Conservation (phyloP, 2,888 invertebrate species). For the Drosophila greeni region DNA sequence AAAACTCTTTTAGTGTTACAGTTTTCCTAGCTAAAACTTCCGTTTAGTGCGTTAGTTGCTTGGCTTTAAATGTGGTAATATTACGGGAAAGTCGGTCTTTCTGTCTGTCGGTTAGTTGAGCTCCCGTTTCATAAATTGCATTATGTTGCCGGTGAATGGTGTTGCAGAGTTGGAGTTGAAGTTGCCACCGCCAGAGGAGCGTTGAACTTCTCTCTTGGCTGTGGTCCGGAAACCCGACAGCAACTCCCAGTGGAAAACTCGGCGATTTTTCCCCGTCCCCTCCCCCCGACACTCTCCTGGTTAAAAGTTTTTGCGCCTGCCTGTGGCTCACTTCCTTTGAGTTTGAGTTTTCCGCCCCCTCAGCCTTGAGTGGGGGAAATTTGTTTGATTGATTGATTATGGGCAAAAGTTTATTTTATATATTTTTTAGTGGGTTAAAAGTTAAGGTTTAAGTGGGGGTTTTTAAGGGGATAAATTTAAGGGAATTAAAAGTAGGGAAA, state of each 20-base stretch:
- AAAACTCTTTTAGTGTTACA: too few relatives aligned
- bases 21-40: conserved; percentile 17
- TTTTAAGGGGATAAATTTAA: background rate
- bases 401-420: background rate
- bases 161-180: conserved; percentile 1
- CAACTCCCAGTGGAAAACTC: conserved; percentile 32
- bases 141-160: conserved; percentile 36
- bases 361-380: background rate
- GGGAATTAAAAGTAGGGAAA: background rate
- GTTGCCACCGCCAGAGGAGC: conserved; percentile 38
- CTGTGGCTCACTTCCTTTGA: conserved; percentile 26
- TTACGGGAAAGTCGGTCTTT: conserved; percentile 3
- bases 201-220: conserved; percentile 51
- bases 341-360: background rate
- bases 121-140: conserved; percentile 62
- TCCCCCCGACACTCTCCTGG: background rate
- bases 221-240: conserved; percentile 50
- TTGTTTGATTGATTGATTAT: conserved; percentile 27
- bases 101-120: conserved; percentile 22
- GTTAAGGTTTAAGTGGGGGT: background rate
- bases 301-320: conserved; percentile 28
- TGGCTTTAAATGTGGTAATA: conserved; percentile 19
- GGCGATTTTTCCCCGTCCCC: background rate
- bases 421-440: conserved; percentile 27
- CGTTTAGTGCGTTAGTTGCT: conserved; percentile 32